These are phyloP conservation scores for Myotis planiceps DNA, from an alignment of 2,797 vertebrate species.

Conservation along the genomic window DNA sequence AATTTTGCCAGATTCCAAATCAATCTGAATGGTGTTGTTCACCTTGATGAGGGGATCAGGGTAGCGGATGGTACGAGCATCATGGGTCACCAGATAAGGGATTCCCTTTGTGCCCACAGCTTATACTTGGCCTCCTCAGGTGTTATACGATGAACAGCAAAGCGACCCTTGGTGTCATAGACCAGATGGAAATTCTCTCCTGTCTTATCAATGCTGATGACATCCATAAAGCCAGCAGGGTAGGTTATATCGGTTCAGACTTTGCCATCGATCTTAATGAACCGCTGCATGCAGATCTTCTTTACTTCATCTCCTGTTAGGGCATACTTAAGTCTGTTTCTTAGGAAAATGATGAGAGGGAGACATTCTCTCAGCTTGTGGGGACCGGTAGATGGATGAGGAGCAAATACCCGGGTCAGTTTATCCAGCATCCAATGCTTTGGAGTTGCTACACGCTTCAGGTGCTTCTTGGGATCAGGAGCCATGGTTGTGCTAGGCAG, in stretches of 20 bases:
- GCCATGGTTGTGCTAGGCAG: no score
- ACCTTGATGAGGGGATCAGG: slow-evolving; percentile 96
- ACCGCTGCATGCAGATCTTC: not conserved
- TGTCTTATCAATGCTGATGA: no score
- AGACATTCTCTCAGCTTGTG: not conserved
- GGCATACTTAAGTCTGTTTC: not conserved
- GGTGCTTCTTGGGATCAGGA: not conserved
- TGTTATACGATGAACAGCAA: not conserved
- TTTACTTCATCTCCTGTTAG: not conserved
- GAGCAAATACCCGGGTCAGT: not conserved
- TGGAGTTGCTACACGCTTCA: not conserved
- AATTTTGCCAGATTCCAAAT: not conserved
- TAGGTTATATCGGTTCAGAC: not conserved
- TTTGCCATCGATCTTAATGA: not conserved
- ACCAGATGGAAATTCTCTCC: no score
- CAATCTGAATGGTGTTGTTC: slow-evolving; percentile 15
- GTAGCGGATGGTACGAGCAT: slow-evolving; percentile 95
- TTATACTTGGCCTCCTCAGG: slow-evolving; percentile 80
- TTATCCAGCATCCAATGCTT: not conserved
- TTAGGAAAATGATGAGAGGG: not conserved
- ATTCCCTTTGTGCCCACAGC: slow-evolving; percentile 95
- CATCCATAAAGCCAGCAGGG: no score
- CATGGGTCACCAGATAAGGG: slow-evolving; percentile 95
- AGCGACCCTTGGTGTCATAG: no score
- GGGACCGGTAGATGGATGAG: not conserved